phyloP scores from a whole-genome alignment of 2,113 vertebrate species.

The Cheirogaleus medius region DNA sequence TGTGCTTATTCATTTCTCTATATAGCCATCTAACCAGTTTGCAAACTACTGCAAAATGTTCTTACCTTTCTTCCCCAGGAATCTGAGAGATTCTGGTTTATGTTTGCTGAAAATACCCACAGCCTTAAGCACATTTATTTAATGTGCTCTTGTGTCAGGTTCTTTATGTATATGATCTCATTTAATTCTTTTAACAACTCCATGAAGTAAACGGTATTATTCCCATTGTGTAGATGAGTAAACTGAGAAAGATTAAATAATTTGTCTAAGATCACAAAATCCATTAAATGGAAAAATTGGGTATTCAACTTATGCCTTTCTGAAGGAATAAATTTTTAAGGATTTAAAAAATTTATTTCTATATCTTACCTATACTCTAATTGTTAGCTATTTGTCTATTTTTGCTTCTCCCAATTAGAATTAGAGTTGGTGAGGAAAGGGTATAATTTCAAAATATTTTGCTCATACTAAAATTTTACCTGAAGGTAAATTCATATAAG shows the following conservation, averaged over 20 bases:
- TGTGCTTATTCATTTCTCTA: background rate
- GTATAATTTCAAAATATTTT: background rate
- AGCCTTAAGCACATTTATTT: background rate
- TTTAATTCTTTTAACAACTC: background rate
- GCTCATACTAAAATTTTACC: background rate
- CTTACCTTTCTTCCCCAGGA: background rate
- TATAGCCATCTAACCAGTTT: background rate
- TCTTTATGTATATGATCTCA: background rate
- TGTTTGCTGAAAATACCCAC: background rate
- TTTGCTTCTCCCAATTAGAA: background rate
- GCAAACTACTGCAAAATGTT: background rate
- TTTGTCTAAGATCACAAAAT: background rate
- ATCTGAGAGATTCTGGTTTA: background rate
- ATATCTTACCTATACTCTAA: background rate
- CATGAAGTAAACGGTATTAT: background rate
- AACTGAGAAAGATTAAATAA: conserved; percentile 3
- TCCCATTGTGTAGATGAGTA: background rate
- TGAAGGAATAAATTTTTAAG: conserved; percentile 16
- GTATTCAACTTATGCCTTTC: background rate
- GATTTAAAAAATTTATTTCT: background rate
- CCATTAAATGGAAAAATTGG: background rate
- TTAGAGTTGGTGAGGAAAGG: background rate
- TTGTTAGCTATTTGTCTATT: background rate
- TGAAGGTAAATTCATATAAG: background rate
- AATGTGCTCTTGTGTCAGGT: background rate